These are phyloP conservation scores for Osedax frankpressi DNA, from an alignment of 2,888 invertebrate species.

Conservation along the genomic window DNA sequence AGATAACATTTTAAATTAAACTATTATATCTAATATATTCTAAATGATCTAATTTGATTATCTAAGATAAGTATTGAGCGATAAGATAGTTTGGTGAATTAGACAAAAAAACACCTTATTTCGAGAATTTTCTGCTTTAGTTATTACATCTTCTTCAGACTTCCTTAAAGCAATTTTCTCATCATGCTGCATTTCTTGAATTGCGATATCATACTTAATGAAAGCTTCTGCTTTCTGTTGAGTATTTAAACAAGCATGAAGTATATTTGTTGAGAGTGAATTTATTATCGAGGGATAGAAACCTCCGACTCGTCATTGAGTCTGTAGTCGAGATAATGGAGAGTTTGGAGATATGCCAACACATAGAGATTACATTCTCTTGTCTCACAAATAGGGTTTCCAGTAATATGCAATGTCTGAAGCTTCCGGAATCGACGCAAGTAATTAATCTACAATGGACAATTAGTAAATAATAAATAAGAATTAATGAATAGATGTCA, in stretches of 20 bases:
- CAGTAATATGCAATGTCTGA: slow-evolving; percentile 47
- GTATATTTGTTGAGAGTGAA: too few species aligned
- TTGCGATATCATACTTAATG: slow-evolving; percentile 39
- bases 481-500: too few species aligned
- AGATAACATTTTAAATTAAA: too few species aligned
- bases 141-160: slow-evolving; percentile 30
- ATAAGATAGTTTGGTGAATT: too few species aligned
- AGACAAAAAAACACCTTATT: background rate
- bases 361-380: slow-evolving; percentile 58
- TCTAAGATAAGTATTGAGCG: too few species aligned
- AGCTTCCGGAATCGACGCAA: slow-evolving; percentile 41
- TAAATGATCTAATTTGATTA: too few species aligned
- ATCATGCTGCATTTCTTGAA: slow-evolving; percentile 43
- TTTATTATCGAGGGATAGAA: too few species aligned
- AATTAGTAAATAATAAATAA: too few species aligned
- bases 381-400: slow-evolving; percentile 62
- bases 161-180: slow-evolving; percentile 38
- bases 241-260: too few species aligned
- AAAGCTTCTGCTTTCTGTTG: slow-evolving; percentile 40
- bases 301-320: slow-evolving; percentile 52
- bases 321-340: slow-evolving; percentile 64
- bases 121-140: background rate
- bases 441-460: slow-evolving; percentile 44
- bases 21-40: too few species aligned
- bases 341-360: slow-evolving; percentile 59